These are phyloP conservation scores for Drosophila micromelanica DNA, from an alignment of 1,140 invertebrate genomes.

Conservation along the genomic window DNA sequence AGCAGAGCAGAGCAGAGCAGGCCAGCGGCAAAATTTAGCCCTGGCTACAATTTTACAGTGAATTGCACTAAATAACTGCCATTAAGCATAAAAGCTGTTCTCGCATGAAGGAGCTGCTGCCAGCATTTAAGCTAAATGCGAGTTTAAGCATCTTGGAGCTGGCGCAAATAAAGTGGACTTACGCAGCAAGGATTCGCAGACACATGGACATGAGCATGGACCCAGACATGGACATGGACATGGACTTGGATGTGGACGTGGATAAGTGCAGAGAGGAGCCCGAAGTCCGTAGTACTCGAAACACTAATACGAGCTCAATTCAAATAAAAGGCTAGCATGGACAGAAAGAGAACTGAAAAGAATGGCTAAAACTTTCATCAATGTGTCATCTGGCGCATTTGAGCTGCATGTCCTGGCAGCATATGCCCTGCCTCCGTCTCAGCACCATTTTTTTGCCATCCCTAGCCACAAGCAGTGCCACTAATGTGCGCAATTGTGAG, in stretches of 20 bases:
- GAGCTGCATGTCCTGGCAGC: conserved; percentile 25
- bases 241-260: conserved; percentile 15
- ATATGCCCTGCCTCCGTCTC: conserved; percentile 8
- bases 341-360: conserved; percentile 35
- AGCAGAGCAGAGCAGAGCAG: conserved; percentile 16
- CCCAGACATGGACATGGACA: not conserved
- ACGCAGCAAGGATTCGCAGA: conserved; percentile 45
- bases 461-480: conserved; percentile 15
- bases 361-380: conserved; percentile 65
- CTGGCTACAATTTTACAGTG: conserved; percentile 80
- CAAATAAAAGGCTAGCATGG: conserved; percentile 53
- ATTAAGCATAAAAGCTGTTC: conserved; percentile 83
- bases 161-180: conserved; percentile 77
- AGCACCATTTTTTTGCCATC: not conserved
- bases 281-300: conserved; percentile 11
- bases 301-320: conserved; percentile 41
- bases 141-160: conserved; percentile 75
- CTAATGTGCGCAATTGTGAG: conserved; percentile 68
- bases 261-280: conserved; percentile 1
- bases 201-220: conserved; percentile 22
- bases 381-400: conserved; percentile 44
- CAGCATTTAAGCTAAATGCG: conserved; percentile 81
- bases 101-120: conserved; percentile 75
- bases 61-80: conserved; percentile 83
- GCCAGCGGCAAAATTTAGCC: conserved; percentile 58